A percentile compares a stretch with the other conserved stretches of the same genome.
These are phyloP conservation scores for Synanthedon formicaeformis DNA, from an alignment of 2,888 invertebrate genomes.

Conservation along the genomic window DNA sequence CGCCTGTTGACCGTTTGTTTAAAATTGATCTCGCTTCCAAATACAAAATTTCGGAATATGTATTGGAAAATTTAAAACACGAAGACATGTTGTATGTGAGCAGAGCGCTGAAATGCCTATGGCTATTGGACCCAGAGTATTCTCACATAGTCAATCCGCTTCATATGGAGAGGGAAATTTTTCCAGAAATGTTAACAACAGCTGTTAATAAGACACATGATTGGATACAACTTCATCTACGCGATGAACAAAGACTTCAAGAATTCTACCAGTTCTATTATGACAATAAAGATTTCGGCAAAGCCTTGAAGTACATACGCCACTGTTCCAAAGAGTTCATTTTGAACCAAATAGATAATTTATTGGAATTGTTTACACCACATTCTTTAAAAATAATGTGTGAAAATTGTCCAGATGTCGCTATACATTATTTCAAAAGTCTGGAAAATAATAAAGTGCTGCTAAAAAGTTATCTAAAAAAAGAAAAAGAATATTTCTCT, in stretches of 20 bases:
- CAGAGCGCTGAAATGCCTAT: slow-evolving; percentile 34
- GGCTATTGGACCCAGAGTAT: slow-evolving; percentile 30
- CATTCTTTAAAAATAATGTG: not conserved
- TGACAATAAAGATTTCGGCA: slow-evolving; percentile 16
- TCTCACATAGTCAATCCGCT: slow-evolving; percentile 30
- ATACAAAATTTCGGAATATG: slow-evolving; percentile 29
- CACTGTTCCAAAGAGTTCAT: not conserved
- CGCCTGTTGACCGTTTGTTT: slow-evolving; percentile 34
- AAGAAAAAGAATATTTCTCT: not conserved
- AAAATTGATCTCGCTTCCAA: slow-evolving; percentile 44
- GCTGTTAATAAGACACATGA: slow-evolving; percentile 36
- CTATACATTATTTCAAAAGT: not conserved
- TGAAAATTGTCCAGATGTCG: not conserved
- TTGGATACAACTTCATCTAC: slow-evolving; percentile 26
- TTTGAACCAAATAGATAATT: not conserved
- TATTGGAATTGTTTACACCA: not conserved
- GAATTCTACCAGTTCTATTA: slow-evolving; percentile 34
- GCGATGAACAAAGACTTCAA: slow-evolving; percentile 24
- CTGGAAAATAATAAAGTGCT: not conserved
- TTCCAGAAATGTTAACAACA: slow-evolving; percentile 34
- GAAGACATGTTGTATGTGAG: slow-evolving; percentile 44
- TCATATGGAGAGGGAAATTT: slow-evolving; percentile 33
- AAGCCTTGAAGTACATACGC: slow-evolving; percentile 28
- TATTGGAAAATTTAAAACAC: slow-evolving; percentile 32
- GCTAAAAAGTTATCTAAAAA: not conserved